Percentiles rank a stretch among this genome's conserved stretches.
Evolutionary conservation across 2,797 vertebrate genomes (phyloP).

Genomic region (Lithobates sylvaticus): DNA sequence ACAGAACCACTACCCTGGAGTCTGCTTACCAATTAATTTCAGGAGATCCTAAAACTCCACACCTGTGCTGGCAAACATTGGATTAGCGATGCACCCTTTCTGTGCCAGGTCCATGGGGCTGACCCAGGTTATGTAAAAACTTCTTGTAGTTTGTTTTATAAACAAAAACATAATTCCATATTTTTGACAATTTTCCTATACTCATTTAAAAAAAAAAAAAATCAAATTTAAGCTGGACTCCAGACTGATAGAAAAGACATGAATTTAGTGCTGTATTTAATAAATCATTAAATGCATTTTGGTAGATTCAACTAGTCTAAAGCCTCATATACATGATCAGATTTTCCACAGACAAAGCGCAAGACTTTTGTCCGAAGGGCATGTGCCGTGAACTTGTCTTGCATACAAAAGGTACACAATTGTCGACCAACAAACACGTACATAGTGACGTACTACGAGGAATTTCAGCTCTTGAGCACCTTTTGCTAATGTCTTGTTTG

Average conservation of each 20-base stretch:
- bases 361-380: too few relatives aligned
- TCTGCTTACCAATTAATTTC: constrained; percentile 21
- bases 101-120: constrained; percentile 1
- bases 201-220: too few relatives aligned
- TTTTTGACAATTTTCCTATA: neutral
- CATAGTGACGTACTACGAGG: too few relatives aligned
- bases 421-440: too few relatives aligned
- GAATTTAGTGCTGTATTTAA: neutral
- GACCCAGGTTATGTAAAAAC: neutral
- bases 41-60: constrained; percentile 37
- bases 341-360: too few relatives aligned
- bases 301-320: too few relatives aligned
- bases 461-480: too few relatives aligned
- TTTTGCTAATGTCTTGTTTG: too few relatives aligned
- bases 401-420: too few relatives aligned
- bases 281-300: too few relatives aligned
- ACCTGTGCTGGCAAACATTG: constrained; percentile 50
- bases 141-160: neutral
- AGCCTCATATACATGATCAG: too few relatives aligned
- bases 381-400: too few relatives aligned
- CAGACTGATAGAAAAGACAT: neutral
- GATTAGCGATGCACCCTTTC: neutral
- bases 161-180: neutral
- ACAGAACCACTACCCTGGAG: constrained; percentile 37
- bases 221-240: neutral